Evolutionary conservation across 2,113 vertebrate species (phyloP), one percentile per base, ranked within the genome.

Genomic region (Cebus imitator): DNA sequence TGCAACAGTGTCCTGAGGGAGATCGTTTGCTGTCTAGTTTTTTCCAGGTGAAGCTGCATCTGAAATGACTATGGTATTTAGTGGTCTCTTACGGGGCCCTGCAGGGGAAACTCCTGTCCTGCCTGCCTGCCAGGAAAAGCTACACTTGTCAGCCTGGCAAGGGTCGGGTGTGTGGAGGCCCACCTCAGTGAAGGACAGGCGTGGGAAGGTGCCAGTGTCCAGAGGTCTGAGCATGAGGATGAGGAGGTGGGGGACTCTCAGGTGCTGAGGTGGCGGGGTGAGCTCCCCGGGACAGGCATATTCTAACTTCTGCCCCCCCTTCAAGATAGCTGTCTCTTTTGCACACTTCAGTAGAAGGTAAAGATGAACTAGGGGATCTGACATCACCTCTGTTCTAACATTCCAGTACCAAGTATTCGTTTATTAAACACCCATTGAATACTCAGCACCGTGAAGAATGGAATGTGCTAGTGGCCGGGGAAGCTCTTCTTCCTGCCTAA

Each of bases 121-220:
- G 14, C 32, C 18, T 37, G 11, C 21, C 45, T 58, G 25, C 58
- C 27, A 18, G 78, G 52, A 66, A 84, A 72, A 48, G 48, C 27
- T 1, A 1, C 10, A 4, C 45, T 66, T 55, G 16, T 84, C 30
- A 55, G 40, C 30, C 80, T 7, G 20, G 87, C 12, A 21, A 21
- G 55, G 23, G 4, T 2, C 4, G 16, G 5, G 5, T 3, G 7
- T 0, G 11, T 72, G 50, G 76, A 45, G 17, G 43, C 11, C 43
- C 68, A 3, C 6, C 72, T 57, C 78, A 8, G 55, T 7, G n/a
- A 48, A 25, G n/a, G 30, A 23, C n/a, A 2, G 12, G 40, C 32
- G n/a, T 72, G 37, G 58, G 58, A 82, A n/a, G 79, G 21, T 8
- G 7, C 61, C 21, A 6, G 76, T 5, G 30, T 35, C 35, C 43